Evolutionary conservation across 2,888 invertebrate genomes (phyloP), one percentile per base, ranked within the genome.

Genomic region (Glaucopsyche alexis): DNA sequence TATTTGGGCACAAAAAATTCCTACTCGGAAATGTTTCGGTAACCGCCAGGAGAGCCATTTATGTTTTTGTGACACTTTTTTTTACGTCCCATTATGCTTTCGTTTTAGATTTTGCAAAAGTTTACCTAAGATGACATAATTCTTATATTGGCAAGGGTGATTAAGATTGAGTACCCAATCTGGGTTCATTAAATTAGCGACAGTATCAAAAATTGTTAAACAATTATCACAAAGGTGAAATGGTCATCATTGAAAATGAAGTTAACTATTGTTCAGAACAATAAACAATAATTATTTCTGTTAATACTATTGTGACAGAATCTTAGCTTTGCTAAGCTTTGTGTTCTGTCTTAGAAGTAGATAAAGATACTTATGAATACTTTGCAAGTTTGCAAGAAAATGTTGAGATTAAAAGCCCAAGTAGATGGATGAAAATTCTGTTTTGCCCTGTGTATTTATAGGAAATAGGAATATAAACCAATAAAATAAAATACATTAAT

Each of bases 31-130:
- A 86, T 85, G 82, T 81, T 82, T 80, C 77, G 77, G 79, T 84
- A 86, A 87, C 87, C 86, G 86, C 83, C 79, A 80, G 80, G 82
- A 38, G 80, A 80, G 74, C 76, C 75, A 77, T 77, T 81, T 83
- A 42, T 42, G 67, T 67, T 67, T 67, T 67, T 67, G 67, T 11
- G 67, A 16, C 42, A 16, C 40, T 66, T 67, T 67, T 67, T 67
- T 67, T 16, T 13, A 19, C 16, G 67, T 67, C 67, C 67, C 67
- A 45, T 67, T 67, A 60, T 38, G 7, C 49, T 50, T 14, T 73
- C 13, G 8, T 49, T 72, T 70, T 45, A 5, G 55, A 11, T 55
- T 55, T 55, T 55, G 19, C 4, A 19, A 19, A 16, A 55, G 16
- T 55, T 19, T 11, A 19, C 19, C 55, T 55, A 19, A 16, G 16